Base-by-base conservation (phyloP, 2,797 vertebrate species). In the Danio albolineatus region DNA sequence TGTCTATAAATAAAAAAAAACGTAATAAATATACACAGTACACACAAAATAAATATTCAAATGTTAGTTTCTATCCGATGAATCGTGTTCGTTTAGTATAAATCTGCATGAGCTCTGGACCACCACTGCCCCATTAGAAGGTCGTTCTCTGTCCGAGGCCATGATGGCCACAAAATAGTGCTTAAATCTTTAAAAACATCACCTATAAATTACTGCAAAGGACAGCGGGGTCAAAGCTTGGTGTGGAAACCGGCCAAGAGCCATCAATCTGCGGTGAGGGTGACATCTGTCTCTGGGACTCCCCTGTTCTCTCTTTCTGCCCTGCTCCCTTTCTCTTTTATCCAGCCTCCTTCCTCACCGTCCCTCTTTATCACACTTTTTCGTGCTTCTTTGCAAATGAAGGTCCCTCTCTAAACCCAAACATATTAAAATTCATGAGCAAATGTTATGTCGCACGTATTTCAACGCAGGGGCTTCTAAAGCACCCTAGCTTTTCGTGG, bases 131-230 rank as follows among this genome's bases (percentile, higher is more conserved):
- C 19, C 57, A 82, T 84, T 59, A 86, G 91, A 93, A 92, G 90
- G 93, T 94, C 90, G 88, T 88, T 85, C 85, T 87, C 82, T 84
- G 85, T 90, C 88, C 89, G 56, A 44, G 85, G 88, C 90, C 86
- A 89, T 88, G 89, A 92, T 91, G 90, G 92, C 89, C 91, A 91
- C 89, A 86, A 88, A 91, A 90, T 89, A 88, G 91, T 86, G 89
- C 89, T 93, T 94, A 93, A 93, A 93, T 93, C 92, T 92, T 89
- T 90, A 87, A 91, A 94, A 92, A 92, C 78, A 86, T 89, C 90
- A 90, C 89, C 91, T 90, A 92, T 93, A 93, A 94, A 94, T 94
- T 93, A 93, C 89, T 89, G 89, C 92, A 93, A 88, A 94, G 93
- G 93, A 94, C 92, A 89, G 90, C 88, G 84, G 87, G 93, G 94